phyloP scores from a whole-genome alignment of 2,888 invertebrate genomes.

The Merodon equestris region DNA sequence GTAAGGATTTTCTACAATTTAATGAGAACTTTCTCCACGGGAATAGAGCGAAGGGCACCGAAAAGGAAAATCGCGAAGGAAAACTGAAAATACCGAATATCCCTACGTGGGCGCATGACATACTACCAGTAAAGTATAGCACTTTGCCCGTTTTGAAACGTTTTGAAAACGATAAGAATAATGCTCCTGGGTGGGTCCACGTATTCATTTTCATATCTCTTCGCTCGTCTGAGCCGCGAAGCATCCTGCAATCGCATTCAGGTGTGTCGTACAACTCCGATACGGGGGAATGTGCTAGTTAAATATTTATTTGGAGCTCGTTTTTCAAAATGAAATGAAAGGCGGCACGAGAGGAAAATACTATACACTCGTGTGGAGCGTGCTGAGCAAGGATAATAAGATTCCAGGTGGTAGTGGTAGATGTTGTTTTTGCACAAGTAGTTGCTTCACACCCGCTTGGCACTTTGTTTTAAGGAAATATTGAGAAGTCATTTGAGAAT shows the following conservation, averaged over 20 bases:
- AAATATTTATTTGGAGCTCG: constrained; percentile 64
- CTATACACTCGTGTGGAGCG: constrained; percentile 36
- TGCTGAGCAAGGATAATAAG: constrained; percentile 23
- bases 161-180: constrained; percentile 18
- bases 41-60: constrained; percentile 29
- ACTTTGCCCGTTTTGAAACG: too few species aligned
- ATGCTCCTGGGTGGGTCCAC: too few species aligned
- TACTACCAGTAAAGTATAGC: too few species aligned
- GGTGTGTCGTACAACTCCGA: constrained; percentile 10
- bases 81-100: too few species aligned
- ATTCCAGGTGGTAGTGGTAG: constrained; percentile 10
- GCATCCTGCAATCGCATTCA: constrained; percentile 14
- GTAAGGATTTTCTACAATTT: constrained; percentile 28
- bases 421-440: constrained; percentile 23
- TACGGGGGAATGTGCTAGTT: constrained; percentile 53
- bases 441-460: constrained; percentile 15
- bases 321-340: constrained; percentile 49
- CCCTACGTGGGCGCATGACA: too few species aligned
- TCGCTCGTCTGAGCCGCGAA: constrained; percentile 13
- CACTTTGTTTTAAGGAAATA: constrained; percentile 57
- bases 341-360: constrained; percentile 29
- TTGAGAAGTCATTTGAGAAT: constrained; percentile 64
- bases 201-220: constrained; percentile 55
- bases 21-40: constrained; percentile 38
- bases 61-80: too few species aligned